A percentile compares a stretch with the other conserved stretches of the same genome.
Evolutionary conservation across 2,797 vertebrate genomes (phyloP).

Genomic region (Taeniopygia guttata): DNA sequence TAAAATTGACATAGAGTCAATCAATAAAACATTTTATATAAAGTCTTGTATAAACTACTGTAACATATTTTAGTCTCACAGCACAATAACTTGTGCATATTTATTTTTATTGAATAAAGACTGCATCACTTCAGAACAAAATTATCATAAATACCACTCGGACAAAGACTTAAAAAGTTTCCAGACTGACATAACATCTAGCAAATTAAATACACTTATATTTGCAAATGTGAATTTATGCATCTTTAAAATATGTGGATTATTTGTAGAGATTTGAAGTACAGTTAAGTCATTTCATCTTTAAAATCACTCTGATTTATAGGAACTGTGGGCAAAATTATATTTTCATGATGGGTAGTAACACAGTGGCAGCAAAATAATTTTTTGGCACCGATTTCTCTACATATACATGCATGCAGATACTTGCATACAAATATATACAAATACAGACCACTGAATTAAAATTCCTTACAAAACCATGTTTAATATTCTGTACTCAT

Average conservation of each 20-base stretch:
- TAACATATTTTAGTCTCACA: background rate
- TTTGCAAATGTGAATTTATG: slow-evolving; percentile 22
- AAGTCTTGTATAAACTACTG: slow-evolving; percentile 28
- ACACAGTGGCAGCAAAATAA: background rate
- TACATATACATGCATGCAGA: fast-evolving
- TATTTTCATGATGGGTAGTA: background rate
- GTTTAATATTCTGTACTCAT: background rate
- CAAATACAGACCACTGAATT: background rate
- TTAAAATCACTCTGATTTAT: background rate
- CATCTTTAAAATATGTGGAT: slow-evolving; percentile 28
- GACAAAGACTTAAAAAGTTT: background rate
- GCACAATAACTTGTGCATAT: background rate
- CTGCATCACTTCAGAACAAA: slow-evolving; percentile 8
- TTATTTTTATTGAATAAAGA: slow-evolving; percentile 21
- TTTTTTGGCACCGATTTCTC: background rate
- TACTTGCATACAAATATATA: background rate
- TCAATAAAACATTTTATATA: slow-evolving; percentile 44
- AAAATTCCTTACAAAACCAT: background rate
- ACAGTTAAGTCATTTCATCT: background rate
- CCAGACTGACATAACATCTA: background rate
- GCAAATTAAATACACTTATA: background rate
- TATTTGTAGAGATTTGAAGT: background rate
- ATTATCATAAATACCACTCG: background rate
- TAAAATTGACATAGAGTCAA: slow-evolving; percentile 69
- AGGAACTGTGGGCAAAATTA: background rate